Conservation (phyloP, 2,797 vertebrate genomes). For the Linurgus olivaceus region DNA sequence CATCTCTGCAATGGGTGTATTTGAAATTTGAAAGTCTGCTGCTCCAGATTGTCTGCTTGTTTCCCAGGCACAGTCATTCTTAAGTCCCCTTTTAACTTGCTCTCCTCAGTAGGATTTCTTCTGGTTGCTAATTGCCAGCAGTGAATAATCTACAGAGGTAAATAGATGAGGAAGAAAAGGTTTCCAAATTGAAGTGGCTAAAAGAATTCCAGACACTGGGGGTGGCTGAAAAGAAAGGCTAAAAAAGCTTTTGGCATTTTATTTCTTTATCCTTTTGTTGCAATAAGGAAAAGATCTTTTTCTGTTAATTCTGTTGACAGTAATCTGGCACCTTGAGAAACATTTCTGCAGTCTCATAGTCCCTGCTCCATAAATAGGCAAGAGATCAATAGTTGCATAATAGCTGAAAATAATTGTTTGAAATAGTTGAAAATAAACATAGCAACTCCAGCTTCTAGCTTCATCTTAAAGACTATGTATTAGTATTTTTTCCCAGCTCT, state of each 20-base stretch:
- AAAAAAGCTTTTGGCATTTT: background rate
- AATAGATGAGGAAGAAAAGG: conserved; percentile 35
- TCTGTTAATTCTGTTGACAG: background rate
- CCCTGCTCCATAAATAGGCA: background rate
- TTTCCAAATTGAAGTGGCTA: background rate
- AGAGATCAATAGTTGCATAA: background rate
- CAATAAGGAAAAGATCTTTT: background rate
- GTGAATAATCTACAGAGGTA: conserved; percentile 27
- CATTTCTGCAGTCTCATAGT: background rate
- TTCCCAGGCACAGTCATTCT: conserved; percentile 19
- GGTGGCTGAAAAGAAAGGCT: background rate
- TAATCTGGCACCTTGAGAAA: background rate
- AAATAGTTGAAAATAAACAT: background rate
- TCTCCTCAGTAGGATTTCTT: conserved; percentile 50
- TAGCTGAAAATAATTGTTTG: background rate
- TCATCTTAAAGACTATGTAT: background rate
- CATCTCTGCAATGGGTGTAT: conserved; percentile 6
- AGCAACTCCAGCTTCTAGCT: background rate
- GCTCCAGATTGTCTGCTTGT: conserved; percentile 25
- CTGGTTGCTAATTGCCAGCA: conserved; percentile 37
- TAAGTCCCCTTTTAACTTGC: conserved; percentile 39
- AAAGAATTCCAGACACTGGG: background rate
- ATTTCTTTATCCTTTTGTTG: background rate
- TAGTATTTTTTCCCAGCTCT: background rate
- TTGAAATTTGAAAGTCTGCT: conserved; percentile 33